Evolutionary conservation across 2,113 vertebrate genomes (phyloP), one percentile per base, ranked within the genome.

Genomic region (Abramis brama): DNA sequence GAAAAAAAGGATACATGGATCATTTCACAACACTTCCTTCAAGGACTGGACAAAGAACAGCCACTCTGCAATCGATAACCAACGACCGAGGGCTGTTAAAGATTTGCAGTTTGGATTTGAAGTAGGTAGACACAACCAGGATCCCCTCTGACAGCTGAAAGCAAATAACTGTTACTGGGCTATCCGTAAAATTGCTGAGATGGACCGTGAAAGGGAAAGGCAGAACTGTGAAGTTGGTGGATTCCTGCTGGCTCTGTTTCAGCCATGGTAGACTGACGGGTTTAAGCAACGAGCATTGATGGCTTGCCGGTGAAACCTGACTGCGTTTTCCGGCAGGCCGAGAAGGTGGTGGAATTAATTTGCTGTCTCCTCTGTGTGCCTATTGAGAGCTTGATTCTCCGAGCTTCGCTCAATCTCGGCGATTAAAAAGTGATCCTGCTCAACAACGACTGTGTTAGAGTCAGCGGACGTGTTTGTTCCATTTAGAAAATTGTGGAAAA

Each of bases 81-180:
- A 90, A 84, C 74, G 87, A 75, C 83, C 86, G 85, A 89, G 91
- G 90, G 86, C 87, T 86, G 84, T 89, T 90, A 81, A 89, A 88
- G 77, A 91, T 84, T 76, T 83, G 76, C 57, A 55, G 85, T 86
- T 79, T 64, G 60, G 66, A 91, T 91, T 90, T 90, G 91, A 93
- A 94, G 88, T 82, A 86, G 84, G 78, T 80, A 79, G 93, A 91
- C 93, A 91, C 86, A 86, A 85, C 89, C 88, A 82, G 92, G 86
- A 91, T 91, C 89, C 47, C 21, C 30, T 87, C 85, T 76, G 82
- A 92, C 90, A 92, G 92, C 86, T 92, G 91, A 91, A 91, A 92
- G 93, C 92, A 93, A 93, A 94, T 92, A 93, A 92, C 90, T 84
- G 82, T 90, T 89, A 62, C n/a, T 15, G 33, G 86, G 89, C 90